A percentile compares a stretch with the other conserved stretches of the same genome.
phyloP scores from a whole-genome alignment of 2,888 invertebrate genomes.

The Tolmerus cingulatus region DNA sequence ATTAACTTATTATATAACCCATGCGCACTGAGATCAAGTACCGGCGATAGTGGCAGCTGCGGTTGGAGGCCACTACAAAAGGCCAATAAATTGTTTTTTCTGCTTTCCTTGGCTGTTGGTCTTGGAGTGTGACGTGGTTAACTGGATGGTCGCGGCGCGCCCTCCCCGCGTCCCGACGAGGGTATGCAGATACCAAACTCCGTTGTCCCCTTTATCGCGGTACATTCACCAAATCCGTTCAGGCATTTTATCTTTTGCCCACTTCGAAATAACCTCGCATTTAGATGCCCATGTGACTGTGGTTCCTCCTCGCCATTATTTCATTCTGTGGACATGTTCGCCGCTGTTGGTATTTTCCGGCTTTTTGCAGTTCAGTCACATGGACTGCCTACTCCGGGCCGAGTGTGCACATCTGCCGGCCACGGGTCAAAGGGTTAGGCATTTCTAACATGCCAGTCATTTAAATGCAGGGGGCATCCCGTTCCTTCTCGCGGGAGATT shows the following conservation, averaged over 20 bases:
- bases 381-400: background rate
- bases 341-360: background rate
- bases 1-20: conserved; percentile 43
- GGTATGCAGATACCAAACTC: conserved; percentile 8
- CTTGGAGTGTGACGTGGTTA: conserved; percentile 35
- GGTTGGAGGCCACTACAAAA: conserved; percentile 42
- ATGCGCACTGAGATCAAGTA: conserved; percentile 41
- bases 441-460: conserved; percentile 45
- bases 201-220: conserved; percentile 33
- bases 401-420: conserved; percentile 47
- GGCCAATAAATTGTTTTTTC: conserved; percentile 41
- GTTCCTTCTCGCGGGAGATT: conserved; percentile 24
- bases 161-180: background rate
- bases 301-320: conserved; percentile 36
- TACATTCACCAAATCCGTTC: conserved; percentile 42
- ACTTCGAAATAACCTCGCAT: conserved; percentile 33
- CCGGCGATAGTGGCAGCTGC: conserved; percentile 42
- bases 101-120: conserved; percentile 18
- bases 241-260: conserved; percentile 40
- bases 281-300: conserved; percentile 39
- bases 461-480: conserved; percentile 34
- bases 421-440: conserved; percentile 49
- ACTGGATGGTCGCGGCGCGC: conserved; percentile 32
- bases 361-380: conserved; percentile 39
- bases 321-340: background rate